Base-by-base conservation (phyloP, 1,140 invertebrate species). In the Papilio aristodemus region DNA sequence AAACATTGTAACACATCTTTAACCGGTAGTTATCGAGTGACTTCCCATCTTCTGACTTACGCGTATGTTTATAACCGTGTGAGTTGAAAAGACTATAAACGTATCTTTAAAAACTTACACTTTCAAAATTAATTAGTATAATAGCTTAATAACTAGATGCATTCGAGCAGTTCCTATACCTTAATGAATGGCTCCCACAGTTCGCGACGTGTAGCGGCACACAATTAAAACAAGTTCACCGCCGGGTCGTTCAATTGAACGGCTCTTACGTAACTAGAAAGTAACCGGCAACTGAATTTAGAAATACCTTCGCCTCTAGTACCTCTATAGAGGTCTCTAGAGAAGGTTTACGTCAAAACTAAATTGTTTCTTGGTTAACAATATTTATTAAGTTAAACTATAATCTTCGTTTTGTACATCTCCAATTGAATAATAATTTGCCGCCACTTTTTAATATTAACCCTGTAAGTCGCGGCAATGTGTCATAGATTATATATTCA, bases 261-360 rank as follows among this genome's bases (percentile, higher is more conserved):
- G 74, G 67, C 68, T 84, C 81, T 89, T 87, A 87, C 82, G 84
- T 85, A 87, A 87, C 77, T 83, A 87, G 85, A 89, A 89, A 89
- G 87, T 81, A 69, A 70, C 54, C 62, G 72, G 78, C 78, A 69
- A 6, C 46, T 22, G 77, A 69, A 74, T 72, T 50, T 60, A 39
- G 71, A 68, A 72, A 10, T 54, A 63, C 75, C 74, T 74, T 75
- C 54, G 70, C 73, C 70, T 77, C 74, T 77, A 71, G 73, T 72
- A 72, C 71, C 69, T 77, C 67, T 72, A 59, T 71, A 70, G 67
- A n/a, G n/a, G n/a, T n/a, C n/a, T n/a, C n/a, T n/a, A n/a, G n/a
- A n/a, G n/a, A n/a, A n/a, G n/a, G n/a, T n/a, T n/a, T n/a, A n/a
- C n/a, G n/a, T n/a, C n/a, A n/a, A n/a, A n/a, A n/a, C n/a, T n/a